phyloP scores from a whole-genome alignment of 2,113 vertebrate species.

The Falcunculus frontatus region DNA sequence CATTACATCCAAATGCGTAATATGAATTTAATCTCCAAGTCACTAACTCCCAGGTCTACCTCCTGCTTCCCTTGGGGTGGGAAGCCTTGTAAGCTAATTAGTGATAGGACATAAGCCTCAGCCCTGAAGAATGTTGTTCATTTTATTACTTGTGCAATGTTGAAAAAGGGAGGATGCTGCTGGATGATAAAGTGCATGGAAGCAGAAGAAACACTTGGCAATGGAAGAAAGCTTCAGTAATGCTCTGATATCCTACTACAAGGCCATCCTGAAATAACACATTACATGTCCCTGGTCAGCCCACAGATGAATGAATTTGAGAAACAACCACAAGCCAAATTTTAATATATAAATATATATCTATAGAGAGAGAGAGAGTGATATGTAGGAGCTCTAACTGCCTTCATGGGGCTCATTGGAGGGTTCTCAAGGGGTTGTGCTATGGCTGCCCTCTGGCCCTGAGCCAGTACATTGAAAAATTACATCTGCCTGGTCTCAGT shows the following conservation, averaged over 20 bases:
- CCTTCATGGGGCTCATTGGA: not conserved
- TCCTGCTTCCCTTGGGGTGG: not conserved
- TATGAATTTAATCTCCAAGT: conserved; percentile 25
- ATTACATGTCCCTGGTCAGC: not conserved
- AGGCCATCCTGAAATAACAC: not conserved
- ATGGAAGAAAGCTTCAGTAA: not conserved
- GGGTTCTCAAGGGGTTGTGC: not conserved
- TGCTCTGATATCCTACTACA: not conserved
- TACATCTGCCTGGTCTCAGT: not conserved
- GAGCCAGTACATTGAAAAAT: not conserved
- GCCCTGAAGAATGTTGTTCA: not conserved
- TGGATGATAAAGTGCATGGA: not conserved
- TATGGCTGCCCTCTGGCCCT: not conserved
- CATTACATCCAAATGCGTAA: not conserved
- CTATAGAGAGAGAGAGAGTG: not conserved
- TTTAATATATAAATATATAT: not conserved
- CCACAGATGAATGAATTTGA: not conserved
- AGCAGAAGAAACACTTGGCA: not conserved
- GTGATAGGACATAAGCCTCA: conserved; percentile 4
- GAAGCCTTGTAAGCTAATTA: conserved; percentile 46
- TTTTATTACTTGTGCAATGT: not conserved
- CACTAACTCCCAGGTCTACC: not conserved
- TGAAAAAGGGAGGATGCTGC: not conserved
- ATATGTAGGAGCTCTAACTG: not conserved
- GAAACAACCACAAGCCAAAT: not conserved